These are phyloP conservation scores for Acrocephalus arundinaceus DNA, from an alignment of 2,113 vertebrate species.

Conservation along the genomic window DNA sequence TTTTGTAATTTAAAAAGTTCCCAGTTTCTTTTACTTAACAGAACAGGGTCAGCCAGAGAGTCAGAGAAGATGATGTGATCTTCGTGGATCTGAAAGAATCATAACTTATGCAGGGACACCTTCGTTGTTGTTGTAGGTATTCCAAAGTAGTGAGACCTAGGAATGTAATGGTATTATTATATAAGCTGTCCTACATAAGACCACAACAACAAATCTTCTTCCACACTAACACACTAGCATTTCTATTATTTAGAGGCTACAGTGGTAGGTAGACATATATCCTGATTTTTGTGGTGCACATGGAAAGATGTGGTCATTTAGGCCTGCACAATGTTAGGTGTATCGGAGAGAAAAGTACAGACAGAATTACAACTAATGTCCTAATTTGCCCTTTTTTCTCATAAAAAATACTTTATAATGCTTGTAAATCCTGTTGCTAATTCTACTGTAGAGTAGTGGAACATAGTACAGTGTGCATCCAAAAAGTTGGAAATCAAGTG, in stretches of 20 bases:
- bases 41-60: not conserved
- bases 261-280: not conserved
- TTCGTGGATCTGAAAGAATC: not conserved
- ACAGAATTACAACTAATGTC: not conserved
- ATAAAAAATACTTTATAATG: not conserved
- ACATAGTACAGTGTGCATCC: not conserved
- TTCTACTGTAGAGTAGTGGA: not conserved
- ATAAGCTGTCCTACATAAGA: not conserved
- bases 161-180: not conserved
- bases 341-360: not conserved
- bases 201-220: not conserved
- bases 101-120: not conserved
- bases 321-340: accelerated
- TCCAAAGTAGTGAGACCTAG: not conserved
- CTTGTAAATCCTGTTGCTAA: not conserved
- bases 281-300: not conserved
- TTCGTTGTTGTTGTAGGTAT: not conserved
- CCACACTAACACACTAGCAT: not conserved
- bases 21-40: not conserved
- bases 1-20: not conserved
- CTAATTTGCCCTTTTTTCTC: not conserved
- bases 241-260: not conserved
- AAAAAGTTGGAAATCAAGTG: not conserved
- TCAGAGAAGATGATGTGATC: not conserved
- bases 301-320: not conserved